Evolutionary conservation across 2,888 invertebrate species (phyloP).

Genomic region (Caenorhabditis imperialis): DNA sequence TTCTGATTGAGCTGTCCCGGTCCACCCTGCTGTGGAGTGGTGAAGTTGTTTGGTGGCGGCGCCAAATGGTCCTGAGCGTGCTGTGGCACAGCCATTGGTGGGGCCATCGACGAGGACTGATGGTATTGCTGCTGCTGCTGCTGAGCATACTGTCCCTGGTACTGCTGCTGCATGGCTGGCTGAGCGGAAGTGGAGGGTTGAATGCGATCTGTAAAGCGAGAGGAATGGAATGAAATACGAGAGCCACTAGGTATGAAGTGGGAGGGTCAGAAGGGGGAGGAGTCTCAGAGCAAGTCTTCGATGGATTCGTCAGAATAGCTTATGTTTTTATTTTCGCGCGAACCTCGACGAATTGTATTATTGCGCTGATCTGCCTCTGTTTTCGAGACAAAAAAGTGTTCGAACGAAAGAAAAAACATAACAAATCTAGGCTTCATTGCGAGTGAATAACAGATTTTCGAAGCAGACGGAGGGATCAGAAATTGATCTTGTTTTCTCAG

Average conservation of each 20-base stretch:
- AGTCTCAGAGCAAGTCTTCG: conserved; percentile 2
- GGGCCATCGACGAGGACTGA: conserved; percentile 8
- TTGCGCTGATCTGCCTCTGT: too few relatives aligned
- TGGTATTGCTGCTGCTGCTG: conserved; percentile 12
- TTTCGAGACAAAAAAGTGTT: too few relatives aligned
- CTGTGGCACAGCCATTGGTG: conserved; percentile 18
- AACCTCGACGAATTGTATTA: conserved; percentile 21
- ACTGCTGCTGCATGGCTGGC: conserved; percentile 28
- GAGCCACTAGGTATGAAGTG: conserved; percentile 16
- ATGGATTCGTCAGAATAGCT: conserved; percentile 29
- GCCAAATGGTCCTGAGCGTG: conserved; percentile 1
- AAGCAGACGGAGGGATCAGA: too few relatives aligned
- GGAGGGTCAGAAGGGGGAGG: conserved; percentile 23
- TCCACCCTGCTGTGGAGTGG: conserved; percentile 38
- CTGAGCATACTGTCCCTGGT: conserved; percentile 17
- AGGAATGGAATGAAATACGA: conserved; percentile 1
- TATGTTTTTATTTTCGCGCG: conserved; percentile 14
- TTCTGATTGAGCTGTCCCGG: conserved; percentile 23
- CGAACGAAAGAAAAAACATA: neutral
- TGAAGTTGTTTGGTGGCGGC: conserved; percentile 12
- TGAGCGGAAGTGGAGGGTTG: neutral
- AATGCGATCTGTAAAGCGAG: conserved; percentile 31
- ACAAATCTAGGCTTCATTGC: too few relatives aligned
- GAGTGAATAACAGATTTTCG: too few relatives aligned
- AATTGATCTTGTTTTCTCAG: too few relatives aligned